These are phyloP conservation scores for Istiophorus platypterus DNA, from an alignment of 2,113 vertebrate species.

Conservation along the genomic window DNA sequence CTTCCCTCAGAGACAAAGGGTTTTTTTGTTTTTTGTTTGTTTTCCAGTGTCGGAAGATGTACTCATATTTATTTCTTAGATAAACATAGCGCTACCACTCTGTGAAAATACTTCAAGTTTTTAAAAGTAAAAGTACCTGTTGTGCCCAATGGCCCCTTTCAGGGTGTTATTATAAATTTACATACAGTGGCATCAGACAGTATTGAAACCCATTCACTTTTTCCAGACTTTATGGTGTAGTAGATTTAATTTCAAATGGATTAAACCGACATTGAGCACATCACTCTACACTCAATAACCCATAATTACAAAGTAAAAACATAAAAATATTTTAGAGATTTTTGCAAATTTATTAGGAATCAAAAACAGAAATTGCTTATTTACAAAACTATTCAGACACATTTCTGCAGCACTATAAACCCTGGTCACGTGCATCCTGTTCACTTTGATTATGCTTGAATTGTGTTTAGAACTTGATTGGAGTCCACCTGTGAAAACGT, in stretches of 20 bases:
- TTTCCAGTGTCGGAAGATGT: not conserved
- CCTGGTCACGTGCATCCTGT: no score
- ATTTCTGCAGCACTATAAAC: not conserved
- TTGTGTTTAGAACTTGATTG: not conserved
- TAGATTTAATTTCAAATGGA: no score
- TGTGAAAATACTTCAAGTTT: not conserved
- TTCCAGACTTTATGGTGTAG: no score
- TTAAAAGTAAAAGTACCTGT: not conserved
- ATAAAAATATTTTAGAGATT: not conserved
- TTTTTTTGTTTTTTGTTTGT: no score
- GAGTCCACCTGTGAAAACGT: not conserved
- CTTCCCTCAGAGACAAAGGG: not conserved
- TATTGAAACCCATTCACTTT: no score
- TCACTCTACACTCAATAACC: no score
- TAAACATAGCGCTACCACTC: not conserved
- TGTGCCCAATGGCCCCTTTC: not conserved
- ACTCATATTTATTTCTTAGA: not conserved
- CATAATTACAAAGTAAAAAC: no score
- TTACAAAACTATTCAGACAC: not conserved
- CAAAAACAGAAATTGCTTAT: no score
- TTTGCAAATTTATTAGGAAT: no score
- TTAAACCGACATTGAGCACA: no score
- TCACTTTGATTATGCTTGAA: no score
- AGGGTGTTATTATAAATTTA: not conserved
- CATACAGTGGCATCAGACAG: no score